Evolutionary conservation across 64 coral and sea anemone genomes (phyloP), one percentile per base, ranked within the genome.

Genomic region (Actinia equina): DNA sequence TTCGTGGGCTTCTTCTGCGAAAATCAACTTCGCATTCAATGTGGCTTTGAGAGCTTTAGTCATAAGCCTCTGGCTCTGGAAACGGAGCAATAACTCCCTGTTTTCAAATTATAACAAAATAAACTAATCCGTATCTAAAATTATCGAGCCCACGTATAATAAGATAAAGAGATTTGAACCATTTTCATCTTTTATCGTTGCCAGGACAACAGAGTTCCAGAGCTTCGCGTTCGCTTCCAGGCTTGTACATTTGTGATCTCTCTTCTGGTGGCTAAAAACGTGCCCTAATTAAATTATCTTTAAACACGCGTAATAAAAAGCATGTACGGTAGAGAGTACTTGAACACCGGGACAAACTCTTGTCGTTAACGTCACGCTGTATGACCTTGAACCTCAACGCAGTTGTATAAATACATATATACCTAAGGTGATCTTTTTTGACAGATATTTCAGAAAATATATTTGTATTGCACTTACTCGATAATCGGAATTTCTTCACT

Each of bases 401-500:
- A 65, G 6, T 65, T 23, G 17, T 19, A 37, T 37, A 23, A 19
- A 12, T 41, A 14, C 69, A 8, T 30, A 25, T 74, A 74, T 41
- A 41, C 25, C 69, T 74, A 15, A 37, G 12, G 26, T 74, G 26
- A 74, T 74, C 69, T 41, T 74, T 71, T 74, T 30, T 74, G 27
- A 14, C 69, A 74, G 23, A 26, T 74, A 74, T 30, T 74, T 74
- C n/a, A 30, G 69, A 74, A 27, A 30, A 74, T 6, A 12, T 74
- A 74, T 74, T 74, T 74, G 69, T 25, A 74, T 74, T 74, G 23
- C 69, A 74, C 69, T 74, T 74, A 74, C 13, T 13, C 69, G 69
- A 74, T 41, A 74, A 74, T 7, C 4, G 69, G 25, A 30, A 74
- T 41, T 30, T 0, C 4, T 49, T 49, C 46, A 49, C 46, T 37